Evolutionary conservation across 2,113 vertebrate genomes (phyloP), one percentile per base, ranked within the genome.

Genomic region (Polypterus senegalus): DNA sequence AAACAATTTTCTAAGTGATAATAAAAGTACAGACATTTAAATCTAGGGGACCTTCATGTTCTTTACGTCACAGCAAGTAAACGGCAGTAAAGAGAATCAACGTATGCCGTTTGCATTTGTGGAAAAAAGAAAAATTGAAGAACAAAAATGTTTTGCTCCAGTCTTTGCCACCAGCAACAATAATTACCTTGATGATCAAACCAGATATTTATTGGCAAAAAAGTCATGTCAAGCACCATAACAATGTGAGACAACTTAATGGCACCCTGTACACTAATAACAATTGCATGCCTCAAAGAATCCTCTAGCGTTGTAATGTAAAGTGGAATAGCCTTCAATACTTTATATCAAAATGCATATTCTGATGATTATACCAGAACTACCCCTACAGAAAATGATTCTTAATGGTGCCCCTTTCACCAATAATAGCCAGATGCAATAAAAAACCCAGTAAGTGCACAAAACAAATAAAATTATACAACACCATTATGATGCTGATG

Each of bases 351-450:
- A 3, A 44, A 44, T 57, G 5, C 46, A 45, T 57, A 57, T 9
- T 6, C 4, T 57, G 56, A 57, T 57, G 56, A 57, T 44, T 43
- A 57, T 27, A 57, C n/a, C 56, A 57, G 56, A 57, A 6, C 56
- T 57, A 45, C 27, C 43, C 10, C 56, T 57, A 44, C 56, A 57
- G 1, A 7, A 44, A 3, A 3, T 44, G 27, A 57, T 44, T 44
- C 27, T 44, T 57, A 44, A 57, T 6, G 27, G 56, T 27, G 27
- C 56, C 56, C 56, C 9, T 8, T 6, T 4, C 56, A 44, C n/a
- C 27, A 9, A 44, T 44, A 57, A 44, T 11, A 57, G 3, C 56
- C 6, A 57, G 56, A 57, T 27, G 27, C n/a, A 57, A 57, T 57
- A 57, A 57, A 57, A 10, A 5, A 55, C 7, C 54, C 5, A 6